phyloP scores from a whole-genome alignment of 2,113 vertebrate species.

The Notechis scutatus region DNA sequence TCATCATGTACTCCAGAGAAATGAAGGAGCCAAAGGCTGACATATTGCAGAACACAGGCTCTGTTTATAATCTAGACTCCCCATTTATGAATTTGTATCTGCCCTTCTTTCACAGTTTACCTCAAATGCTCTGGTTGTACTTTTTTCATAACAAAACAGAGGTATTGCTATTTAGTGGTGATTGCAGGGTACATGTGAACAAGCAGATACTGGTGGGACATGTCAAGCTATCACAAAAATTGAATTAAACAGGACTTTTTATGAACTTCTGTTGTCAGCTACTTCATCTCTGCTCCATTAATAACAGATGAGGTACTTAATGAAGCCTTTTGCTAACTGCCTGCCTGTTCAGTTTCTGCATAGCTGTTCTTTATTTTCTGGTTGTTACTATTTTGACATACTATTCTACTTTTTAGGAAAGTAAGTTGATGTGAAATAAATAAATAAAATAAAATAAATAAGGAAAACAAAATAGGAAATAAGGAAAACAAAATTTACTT shows the following conservation, averaged over 20 bases:
- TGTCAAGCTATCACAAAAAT: slow-evolving; percentile 32
- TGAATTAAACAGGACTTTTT: slow-evolving; percentile 45
- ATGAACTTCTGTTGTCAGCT: slow-evolving; percentile 37
- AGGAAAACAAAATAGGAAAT: neutral
- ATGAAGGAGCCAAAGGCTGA: neutral
- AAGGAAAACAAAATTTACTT: neutral
- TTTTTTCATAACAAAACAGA: neutral
- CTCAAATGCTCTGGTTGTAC: neutral
- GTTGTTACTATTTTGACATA: slow-evolving; percentile 29
- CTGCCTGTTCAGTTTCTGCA: slow-evolving; percentile 38
- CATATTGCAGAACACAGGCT: neutral
- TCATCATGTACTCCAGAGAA: neutral
- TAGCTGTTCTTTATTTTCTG: neutral
- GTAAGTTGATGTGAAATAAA: neutral
- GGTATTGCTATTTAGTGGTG: slow-evolving; percentile 14
- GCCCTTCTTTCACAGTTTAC: neutral
- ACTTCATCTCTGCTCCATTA: slow-evolving; percentile 9
- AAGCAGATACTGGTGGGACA: slow-evolving; percentile 11
- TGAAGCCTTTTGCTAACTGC: slow-evolving; percentile 34
- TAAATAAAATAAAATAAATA: no score
- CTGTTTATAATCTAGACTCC: slow-evolving; percentile 1
- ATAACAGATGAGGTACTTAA: slow-evolving; percentile 35
- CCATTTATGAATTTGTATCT: neutral
- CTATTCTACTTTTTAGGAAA: slow-evolving; percentile 4
- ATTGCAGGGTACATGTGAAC: slow-evolving; percentile 10